Percentiles rank a stretch among this genome's conserved stretches.
Evolutionary conservation across 2,113 vertebrate genomes (phyloP).

Genomic region (Chionodraco myersi): DNA sequence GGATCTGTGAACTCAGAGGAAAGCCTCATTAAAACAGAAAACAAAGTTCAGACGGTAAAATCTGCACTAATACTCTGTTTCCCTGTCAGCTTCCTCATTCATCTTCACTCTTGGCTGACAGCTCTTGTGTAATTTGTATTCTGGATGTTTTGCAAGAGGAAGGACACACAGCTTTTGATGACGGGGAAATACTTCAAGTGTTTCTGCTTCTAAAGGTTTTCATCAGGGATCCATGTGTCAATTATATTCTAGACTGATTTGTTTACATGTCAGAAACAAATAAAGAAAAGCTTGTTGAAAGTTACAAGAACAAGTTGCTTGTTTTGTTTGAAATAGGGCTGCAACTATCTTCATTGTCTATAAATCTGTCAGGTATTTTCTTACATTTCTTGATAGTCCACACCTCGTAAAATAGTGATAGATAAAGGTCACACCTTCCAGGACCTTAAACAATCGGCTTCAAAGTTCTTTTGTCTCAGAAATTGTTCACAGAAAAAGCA

Average conservation of each 20-base stretch:
- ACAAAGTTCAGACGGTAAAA: slow-evolving; percentile 17
- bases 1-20: slow-evolving; percentile 12
- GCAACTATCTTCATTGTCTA: not conserved
- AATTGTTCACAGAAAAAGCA: no score
- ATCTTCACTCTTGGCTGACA: not conserved
- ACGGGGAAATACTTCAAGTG: not conserved
- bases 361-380: not conserved
- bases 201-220: not conserved
- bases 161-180: not conserved
- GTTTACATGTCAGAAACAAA: not conserved
- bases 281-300: no score
- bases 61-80: slow-evolving; percentile 15
- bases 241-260: not conserved
- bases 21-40: slow-evolving; percentile 28
- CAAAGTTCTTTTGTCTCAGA: not conserved
- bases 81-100: not conserved
- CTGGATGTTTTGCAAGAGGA: not conserved
- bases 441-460: not conserved
- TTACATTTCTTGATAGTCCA: not conserved
- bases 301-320: not conserved
- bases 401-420: not conserved
- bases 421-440: not conserved
- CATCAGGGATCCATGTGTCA: not conserved
- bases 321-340: not conserved
- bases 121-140: slow-evolving; percentile 14